Evolutionary conservation across 2,113 vertebrate species (phyloP).

Genomic region (Pipra filicauda): DNA sequence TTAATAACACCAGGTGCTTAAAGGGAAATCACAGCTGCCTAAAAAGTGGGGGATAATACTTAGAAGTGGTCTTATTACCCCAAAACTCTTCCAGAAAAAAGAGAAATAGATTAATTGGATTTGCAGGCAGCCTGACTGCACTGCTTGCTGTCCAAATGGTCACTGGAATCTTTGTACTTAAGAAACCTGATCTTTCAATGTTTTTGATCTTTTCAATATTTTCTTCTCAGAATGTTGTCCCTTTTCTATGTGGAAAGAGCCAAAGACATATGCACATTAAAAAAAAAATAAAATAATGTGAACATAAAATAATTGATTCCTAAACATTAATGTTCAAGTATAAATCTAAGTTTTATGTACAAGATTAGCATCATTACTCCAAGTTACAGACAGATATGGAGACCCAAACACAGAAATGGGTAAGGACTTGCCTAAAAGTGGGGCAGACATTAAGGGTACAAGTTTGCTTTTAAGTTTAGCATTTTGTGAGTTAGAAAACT

Average conservation of each 20-base stretch:
- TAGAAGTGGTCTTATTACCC: background rate
- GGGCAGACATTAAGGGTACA: background rate
- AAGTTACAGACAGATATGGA: background rate
- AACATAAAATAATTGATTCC: background rate
- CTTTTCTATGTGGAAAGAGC: background rate
- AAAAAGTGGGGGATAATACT: background rate
- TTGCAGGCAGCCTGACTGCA: background rate
- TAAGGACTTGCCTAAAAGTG: background rate
- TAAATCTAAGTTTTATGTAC: background rate
- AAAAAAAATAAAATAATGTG: background rate
- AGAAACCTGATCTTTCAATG: background rate
- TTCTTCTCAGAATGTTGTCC: background rate
- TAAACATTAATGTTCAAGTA: background rate
- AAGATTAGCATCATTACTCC: background rate
- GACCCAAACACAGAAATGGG: accelerated
- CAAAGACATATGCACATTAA: background rate
- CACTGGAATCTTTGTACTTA: background rate
- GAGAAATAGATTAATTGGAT: background rate
- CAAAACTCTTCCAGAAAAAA: background rate
- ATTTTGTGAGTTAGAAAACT: background rate
- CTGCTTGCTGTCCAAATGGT: background rate
- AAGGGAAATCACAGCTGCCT: background rate
- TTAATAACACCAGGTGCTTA: background rate
- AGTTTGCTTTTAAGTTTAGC: background rate
- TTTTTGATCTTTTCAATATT: background rate